Evolutionary conservation across 1,140 invertebrate species (phyloP).

Genomic region (Dendroctonus ponderosae): DNA sequence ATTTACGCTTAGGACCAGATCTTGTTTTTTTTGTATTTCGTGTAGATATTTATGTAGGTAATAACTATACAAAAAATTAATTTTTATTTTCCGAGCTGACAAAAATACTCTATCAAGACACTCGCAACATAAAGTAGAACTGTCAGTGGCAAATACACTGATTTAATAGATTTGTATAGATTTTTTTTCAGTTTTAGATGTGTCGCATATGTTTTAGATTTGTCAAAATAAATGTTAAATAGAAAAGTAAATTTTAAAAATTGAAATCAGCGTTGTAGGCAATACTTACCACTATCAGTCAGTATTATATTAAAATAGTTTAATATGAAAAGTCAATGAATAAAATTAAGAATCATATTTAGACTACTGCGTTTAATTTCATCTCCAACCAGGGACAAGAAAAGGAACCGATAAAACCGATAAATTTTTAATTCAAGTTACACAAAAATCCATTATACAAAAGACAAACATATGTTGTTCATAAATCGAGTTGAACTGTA

Average conservation of each 20-base stretch:
- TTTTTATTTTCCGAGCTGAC: constrained; percentile 17
- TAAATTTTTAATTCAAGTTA: no score
- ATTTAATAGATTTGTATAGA: no score
- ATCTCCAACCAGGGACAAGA: not conserved
- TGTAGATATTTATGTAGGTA: constrained; percentile 31
- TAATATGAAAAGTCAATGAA: constrained; percentile 29
- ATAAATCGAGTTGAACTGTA: no score
- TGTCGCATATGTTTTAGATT: not conserved
- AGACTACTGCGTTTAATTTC: constrained; percentile 3
- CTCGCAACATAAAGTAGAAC: not conserved
- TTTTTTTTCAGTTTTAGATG: not conserved
- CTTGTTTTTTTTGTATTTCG: constrained; percentile 34
- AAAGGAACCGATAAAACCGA: no score
- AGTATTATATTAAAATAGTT: constrained; percentile 36
- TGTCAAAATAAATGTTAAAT: constrained; percentile 2
- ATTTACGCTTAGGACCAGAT: constrained; percentile 35
- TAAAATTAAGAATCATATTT: constrained; percentile 23
- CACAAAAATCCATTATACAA: no score
- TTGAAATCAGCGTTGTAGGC: constrained; percentile 19
- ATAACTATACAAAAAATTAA: constrained; percentile 19
- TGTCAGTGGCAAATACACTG: no score
- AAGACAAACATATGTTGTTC: no score
- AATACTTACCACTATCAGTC: constrained; percentile 35
- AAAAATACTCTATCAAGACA: constrained; percentile 17
- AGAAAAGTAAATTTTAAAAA: constrained; percentile 4